Conservation (phyloP, 2,797 vertebrate species). For the Acipenser transmontanus region DNA sequence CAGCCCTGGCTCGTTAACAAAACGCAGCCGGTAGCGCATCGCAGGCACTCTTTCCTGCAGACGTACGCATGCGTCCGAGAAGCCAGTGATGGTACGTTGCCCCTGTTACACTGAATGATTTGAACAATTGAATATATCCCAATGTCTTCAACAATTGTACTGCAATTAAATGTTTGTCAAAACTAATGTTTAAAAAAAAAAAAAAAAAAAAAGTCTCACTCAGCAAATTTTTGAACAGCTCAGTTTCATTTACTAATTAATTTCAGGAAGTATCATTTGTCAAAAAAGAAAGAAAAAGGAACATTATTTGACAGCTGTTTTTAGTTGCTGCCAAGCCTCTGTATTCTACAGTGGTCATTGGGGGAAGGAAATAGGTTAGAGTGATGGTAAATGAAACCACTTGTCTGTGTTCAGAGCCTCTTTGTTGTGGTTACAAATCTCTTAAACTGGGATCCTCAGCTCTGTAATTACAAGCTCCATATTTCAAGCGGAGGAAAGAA, state of each 20-base stretch:
- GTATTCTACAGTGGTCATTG: conserved; percentile 24
- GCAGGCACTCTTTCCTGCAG: no score
- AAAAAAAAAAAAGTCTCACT: no score
- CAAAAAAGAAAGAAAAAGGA: conserved; percentile 17
- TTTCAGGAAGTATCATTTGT: background rate
- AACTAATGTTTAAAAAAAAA: no score
- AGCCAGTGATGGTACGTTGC: no score
- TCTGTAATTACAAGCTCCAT: conserved; percentile 45
- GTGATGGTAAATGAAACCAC: conserved; percentile 51
- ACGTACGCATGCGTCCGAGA: no score
- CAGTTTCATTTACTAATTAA: background rate
- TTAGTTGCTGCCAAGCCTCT: conserved; percentile 41
- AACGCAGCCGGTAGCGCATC: no score
- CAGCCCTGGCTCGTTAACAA: no score
- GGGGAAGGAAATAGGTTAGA: conserved; percentile 44
- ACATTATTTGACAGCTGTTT: conserved; percentile 44
- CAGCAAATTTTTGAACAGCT: background rate
- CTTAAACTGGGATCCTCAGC: conserved; percentile 33
- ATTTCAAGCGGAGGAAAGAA: conserved; percentile 9
- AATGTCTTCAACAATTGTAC: no score
- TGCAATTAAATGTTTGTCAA: no score
- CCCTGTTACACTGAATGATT: no score
- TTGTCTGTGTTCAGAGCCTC: conserved; percentile 41
- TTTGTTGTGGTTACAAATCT: conserved; percentile 51
- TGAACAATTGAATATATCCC: no score